Base-by-base conservation (phyloP, 2,888 invertebrate genomes). In the Thera britannica region DNA sequence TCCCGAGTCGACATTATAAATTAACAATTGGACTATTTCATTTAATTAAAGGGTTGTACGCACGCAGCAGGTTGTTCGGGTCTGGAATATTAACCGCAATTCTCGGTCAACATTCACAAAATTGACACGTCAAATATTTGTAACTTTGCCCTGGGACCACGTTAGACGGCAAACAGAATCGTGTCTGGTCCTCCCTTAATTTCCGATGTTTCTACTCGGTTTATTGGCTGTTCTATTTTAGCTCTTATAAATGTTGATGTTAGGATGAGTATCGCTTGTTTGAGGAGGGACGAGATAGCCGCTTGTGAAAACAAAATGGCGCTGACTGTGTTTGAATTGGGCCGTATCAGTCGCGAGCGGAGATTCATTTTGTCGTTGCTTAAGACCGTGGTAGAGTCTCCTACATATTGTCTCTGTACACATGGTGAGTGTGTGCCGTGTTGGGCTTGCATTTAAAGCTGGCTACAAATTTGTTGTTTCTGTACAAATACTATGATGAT, bases 81-180 rank as follows among this genome's bases (percentile, higher is more conserved):
- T 87, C 87, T 87, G 87, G 90, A 90, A 93, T 93, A 93, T 93
- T 93, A 93, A 92, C 93, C 94, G 86, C 93, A 90, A 92, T 92
- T 90, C 93, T 92, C 90, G 88, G 93, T 93, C 93, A 94, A 94
- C 93, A 94, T 92, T 92, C 90, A 89, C 90, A 92, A 93, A 94
- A 94, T 94, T 94, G 94, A 94, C 94, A 94, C 93, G 92, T 93
- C 93, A 94, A 94, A 94, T 94, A 94, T 94, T 94, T 94, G 94
- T 93, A 90, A 90, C 93, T 93, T 92, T 90, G 92, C 89, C 92
- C 92, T 90, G 92, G 90, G 92, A 93, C 92, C 90, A 92, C 92
- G 92, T 90, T 92, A 90, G 89, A 92, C 87, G 85, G 93, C 93
- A 93, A 93, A 93, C 91, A 92, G 92, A 92, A 90, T 89, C 92